phyloP scores from a whole-genome alignment of 2,797 vertebrate species.

The Lithobates pipiens region DNA sequence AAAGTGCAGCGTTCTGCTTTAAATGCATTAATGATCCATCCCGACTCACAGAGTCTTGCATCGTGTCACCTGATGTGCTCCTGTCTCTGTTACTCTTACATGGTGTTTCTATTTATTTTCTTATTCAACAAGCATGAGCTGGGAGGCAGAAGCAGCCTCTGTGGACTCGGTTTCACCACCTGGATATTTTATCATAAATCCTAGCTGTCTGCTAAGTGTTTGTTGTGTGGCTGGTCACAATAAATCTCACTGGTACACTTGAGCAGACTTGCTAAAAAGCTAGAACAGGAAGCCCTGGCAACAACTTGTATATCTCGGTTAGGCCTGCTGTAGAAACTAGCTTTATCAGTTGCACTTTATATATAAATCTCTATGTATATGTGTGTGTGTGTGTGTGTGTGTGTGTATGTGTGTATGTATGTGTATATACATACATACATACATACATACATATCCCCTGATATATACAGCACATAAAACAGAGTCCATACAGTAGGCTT shows the following conservation, averaged over 20 bases:
- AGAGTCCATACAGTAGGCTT: no score
- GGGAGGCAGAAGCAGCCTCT: constrained; percentile 9
- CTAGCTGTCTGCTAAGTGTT: constrained; percentile 52
- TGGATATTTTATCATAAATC: constrained; percentile 54
- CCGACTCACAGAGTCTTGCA: background rate
- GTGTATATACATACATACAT: no score
- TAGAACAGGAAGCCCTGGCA: background rate
- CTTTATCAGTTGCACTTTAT: no score
- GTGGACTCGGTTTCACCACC: constrained; percentile 37
- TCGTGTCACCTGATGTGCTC: constrained; percentile 11
- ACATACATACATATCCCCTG: no score
- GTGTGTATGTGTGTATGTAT: no score
- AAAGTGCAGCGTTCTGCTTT: background rate
- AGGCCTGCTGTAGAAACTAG: background rate
- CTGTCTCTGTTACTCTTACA: constrained; percentile 16
- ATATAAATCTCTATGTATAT: no score
- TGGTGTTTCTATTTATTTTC: constrained; percentile 36
- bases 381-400: no score
- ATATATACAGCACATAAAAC: no score
- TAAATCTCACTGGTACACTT: constrained; percentile 39
- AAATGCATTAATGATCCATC: background rate
- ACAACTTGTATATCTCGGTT: background rate
- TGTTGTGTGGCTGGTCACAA: constrained; percentile 32
- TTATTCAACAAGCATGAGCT: constrained; percentile 5
- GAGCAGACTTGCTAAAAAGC: constrained; percentile 39